Evolutionary conservation across 1,140 invertebrate species (phyloP), one percentile per base, ranked within the genome.

Genomic region (Goniozus legneri): DNA sequence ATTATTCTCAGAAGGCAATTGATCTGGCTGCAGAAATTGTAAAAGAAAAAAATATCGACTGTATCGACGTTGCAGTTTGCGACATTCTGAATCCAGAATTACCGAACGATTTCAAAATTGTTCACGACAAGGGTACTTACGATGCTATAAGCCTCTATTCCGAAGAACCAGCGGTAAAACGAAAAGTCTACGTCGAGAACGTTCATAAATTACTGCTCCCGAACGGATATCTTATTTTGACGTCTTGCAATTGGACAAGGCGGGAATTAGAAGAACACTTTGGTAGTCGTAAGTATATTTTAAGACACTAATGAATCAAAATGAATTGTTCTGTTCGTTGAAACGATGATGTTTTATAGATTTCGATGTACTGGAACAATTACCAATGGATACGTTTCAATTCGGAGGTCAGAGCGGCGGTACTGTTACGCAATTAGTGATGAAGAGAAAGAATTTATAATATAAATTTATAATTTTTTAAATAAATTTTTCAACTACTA

Each of bases 181-280:
- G 88, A 42, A 33, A 70, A 24, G 81, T 73, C 15, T 97, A 96
- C 60, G 79, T 88, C 1, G 54, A 80, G 12, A 88, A 85, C 61
- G 75, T 93, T 0, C 42, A 65, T 1, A 68, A 77, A 7, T 73
- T 89, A 43, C 63, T 92, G 16, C 56, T 63, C n/a, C 58, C 77
- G 1, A 60, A 80, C 44, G 87, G 87, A 20, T 65, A 86, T 24
- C 88, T 96, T 49, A 76, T 95, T 4, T 84, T 98, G 44, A 92
- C 92, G 1, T 95, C 93, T 0, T 97, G 94, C 71, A 97, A 97
- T 69, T 97, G 93, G 91, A 96, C 93, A 0, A 83, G 88, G 60
- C 79, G 84, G 1, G 92, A 97, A 73, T 65, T 97, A 18, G 48
- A 82, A 6, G 67, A 76, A 3, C 87, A 91, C 56, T 94, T 95